These are phyloP conservation scores for Antechinus flavipes DNA, from an alignment of 2,113 vertebrate genomes.

Conservation along the genomic window DNA sequence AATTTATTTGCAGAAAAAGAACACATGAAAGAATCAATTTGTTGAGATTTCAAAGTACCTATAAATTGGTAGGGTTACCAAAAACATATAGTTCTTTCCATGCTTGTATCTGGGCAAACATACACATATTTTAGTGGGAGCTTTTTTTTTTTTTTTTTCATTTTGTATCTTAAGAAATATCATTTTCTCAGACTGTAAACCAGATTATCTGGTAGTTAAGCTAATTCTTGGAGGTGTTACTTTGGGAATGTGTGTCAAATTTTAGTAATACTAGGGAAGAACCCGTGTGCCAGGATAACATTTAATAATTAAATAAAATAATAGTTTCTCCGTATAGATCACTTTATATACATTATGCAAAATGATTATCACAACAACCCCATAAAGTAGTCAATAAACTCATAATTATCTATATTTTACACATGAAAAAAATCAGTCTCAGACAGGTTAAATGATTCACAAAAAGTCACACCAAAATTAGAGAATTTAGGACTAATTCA, in stretches of 20 bases:
- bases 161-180: constrained; percentile 9
- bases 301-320: not conserved
- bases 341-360: not conserved
- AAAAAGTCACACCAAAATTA: not conserved
- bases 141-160: not conserved
- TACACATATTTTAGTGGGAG: not conserved
- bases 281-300: too few species aligned
- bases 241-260: not conserved
- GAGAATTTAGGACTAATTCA: not conserved
- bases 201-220: not conserved
- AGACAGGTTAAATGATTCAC: not conserved
- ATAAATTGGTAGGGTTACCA: not conserved
- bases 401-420: not conserved
- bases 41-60: not conserved
- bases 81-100: not conserved
- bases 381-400: not conserved
- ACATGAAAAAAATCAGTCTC: not conserved
- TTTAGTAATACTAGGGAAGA: not conserved
- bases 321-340: not conserved
- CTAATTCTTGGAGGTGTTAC: not conserved
- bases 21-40: not conserved
- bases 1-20: not conserved
- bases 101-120: not conserved
- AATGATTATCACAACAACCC: not conserved
- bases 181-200: not conserved